These are phyloP conservation scores for Erpobdella octoculata DNA, from an alignment of 2,888 invertebrate genomes.

Conservation along the genomic window DNA sequence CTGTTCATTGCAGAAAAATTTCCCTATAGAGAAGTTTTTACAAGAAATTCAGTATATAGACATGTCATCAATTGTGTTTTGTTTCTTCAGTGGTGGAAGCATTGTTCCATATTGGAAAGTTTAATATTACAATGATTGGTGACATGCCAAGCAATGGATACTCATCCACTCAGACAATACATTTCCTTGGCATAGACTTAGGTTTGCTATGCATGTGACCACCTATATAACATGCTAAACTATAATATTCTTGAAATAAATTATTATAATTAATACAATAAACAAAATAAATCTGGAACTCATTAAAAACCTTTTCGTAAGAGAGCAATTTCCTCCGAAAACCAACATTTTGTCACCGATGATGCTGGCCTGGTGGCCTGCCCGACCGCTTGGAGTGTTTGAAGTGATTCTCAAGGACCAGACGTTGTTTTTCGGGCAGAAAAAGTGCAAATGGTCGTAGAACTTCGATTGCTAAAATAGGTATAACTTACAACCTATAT, in stretches of 20 bases:
- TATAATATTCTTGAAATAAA: no score
- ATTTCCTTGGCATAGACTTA: no score
- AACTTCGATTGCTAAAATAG: background rate
- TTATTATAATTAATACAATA: background rate
- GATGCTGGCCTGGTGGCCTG: slow-evolving; percentile 4
- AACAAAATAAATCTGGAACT: background rate
- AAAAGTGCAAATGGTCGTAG: background rate
- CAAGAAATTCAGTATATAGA: background rate
- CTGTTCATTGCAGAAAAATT: no score
- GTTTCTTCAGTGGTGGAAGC: no score
- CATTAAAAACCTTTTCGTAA: background rate
- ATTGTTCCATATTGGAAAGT: no score
- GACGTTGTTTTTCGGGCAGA: background rate
- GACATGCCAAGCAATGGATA: no score
- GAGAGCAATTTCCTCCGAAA: background rate
- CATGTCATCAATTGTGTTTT: background rate
- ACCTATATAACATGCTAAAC: no score
- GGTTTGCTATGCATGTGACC: no score
- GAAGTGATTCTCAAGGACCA: background rate
- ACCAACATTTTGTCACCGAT: slow-evolving; percentile 2
- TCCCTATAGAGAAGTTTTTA: no score
- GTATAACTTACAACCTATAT: background rate
- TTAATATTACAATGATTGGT: no score
- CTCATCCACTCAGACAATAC: no score
- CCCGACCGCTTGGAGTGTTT: background rate